A percentile compares a stretch with the other conserved stretches of the same genome.
Conservation (phyloP, 2,888 invertebrate genomes). For the Halictus ligatus region DNA sequence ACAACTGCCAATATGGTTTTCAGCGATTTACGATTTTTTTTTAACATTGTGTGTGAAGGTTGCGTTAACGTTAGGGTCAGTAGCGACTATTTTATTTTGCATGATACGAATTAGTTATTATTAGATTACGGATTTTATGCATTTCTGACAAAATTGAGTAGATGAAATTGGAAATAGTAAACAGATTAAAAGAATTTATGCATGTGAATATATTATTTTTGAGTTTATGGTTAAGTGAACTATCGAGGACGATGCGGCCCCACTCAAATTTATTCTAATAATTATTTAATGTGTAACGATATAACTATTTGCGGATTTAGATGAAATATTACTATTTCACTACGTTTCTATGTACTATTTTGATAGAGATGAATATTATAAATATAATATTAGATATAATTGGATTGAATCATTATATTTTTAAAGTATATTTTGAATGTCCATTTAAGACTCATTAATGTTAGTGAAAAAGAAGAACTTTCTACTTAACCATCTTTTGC, state of each 20-base stretch:
- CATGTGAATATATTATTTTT: background rate
- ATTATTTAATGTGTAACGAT: no score
- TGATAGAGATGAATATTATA: no score
- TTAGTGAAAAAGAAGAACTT: no score
- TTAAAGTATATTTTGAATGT: no score
- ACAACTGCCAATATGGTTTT: background rate
- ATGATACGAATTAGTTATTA: background rate
- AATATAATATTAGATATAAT: no score
- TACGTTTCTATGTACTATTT: no score
- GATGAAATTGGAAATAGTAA: background rate
- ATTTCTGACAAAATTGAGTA: background rate
- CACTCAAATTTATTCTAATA: background rate
- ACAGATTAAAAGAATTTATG: no score
- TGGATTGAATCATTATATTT: no score
- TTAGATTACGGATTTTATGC: background rate
- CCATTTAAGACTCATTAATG: no score
- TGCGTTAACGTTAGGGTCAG: background rate
- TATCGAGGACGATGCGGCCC: background rate
- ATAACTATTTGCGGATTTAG: background rate
- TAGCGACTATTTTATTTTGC: background rate
- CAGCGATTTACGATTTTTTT: background rate
- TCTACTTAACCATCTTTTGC: no score
- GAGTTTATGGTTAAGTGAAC: background rate
- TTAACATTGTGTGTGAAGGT: background rate
- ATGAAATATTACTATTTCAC: no score